Evolutionary conservation across 2,797 vertebrate species (phyloP), one percentile per base, ranked within the genome.

Genomic region (Sparus aurata): DNA sequence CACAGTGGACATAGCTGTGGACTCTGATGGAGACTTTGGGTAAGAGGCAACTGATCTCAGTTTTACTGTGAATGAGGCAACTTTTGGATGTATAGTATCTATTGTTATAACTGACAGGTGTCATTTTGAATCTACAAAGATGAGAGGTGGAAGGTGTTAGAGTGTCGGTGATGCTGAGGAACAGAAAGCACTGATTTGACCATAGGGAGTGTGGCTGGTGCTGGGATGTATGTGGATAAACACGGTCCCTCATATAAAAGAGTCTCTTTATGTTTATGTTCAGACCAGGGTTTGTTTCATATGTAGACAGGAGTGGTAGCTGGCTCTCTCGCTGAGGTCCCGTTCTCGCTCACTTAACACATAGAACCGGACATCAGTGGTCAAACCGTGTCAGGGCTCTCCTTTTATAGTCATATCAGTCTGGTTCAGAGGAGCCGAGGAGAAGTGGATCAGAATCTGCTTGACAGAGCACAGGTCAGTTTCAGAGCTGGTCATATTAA

Each of bases 21-120:
- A 75, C 66, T 38, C 50, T n/a, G 65, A 93, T 92, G 92, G 85
- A 93, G 50, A 90, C 91, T 11, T 57, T 92, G 72, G 91, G 93
- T 94, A 86, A 93, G 93, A 89, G 18, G 23, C 60, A 67, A 5
- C 20, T 65, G 0, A 52, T 80, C 12, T 47, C 69, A 38, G 1
- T 68, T 64, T 59, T 69, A 1, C 15, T 41, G 0, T 30, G 17
- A 6, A 30, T 43, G 12, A n/a, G 22, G 10, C 4, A 2, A 5
- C 34, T 13, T 20, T 60, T 54, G 11, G 5, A n/a, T 64, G 34
- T 52, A 13, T 12, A 43, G 4, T 53, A 18, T 58, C 10, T 43
- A 2, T 9, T 18, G 11, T 17, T 13, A 23, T 8, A 41, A 5
- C 20, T 8, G 27, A 54, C 11, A 27, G 45, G 5, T 45, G 27